Base-by-base conservation (phyloP, 2,113 vertebrate genomes). In the Casuarius casuarius region DNA sequence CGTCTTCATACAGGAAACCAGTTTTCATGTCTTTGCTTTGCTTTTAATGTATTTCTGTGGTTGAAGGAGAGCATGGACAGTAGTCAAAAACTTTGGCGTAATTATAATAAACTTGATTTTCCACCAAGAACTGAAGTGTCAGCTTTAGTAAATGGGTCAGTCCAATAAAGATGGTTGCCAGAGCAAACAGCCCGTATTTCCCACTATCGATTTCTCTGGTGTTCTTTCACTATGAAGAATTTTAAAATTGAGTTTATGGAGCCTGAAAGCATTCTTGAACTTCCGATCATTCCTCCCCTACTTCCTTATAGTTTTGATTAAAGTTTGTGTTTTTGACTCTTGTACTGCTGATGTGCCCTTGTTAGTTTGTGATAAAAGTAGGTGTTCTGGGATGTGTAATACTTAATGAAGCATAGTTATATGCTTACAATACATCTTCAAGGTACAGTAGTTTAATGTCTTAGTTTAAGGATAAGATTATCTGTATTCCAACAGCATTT, bases 401-500 rank as follows among this genome's bases (percentile, higher is more conserved):
- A 48, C 18, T 26, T 54, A 85, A 67, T 91, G 81, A 92, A 95
- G 44, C 46, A 48, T 85, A 86, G 63, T 87, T 93, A 54, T 1
- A 51, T 88, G 52, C 80, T 97, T 96, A 90, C 95, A 74, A 61
- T 97, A 59, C 31, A 56, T 97, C 70, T 95, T 97, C 84, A 92
- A 87, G 95, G 84, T 97, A 92, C 61, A 71, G 66, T 93, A 96
- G 94, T 97, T 98, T 87, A 97, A 94, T 98, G 90, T 96, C 89
- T 95, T 87, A 95, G 96, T 97, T 95, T 93, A 97, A 97, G 96
- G 93, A 89, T 97, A 80, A 96, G 95, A 94, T 98, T 94, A 98
- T 97, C 97, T 97, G 95, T 98, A 98, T 99, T 99, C 98, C 98
- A 99, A 98, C 97, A 98, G 98, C 97, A 92, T 97, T 97, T 99